These are phyloP conservation scores for Zosterops hypoxanthus DNA, from an alignment of 2,113 vertebrate genomes.

Conservation along the genomic window DNA sequence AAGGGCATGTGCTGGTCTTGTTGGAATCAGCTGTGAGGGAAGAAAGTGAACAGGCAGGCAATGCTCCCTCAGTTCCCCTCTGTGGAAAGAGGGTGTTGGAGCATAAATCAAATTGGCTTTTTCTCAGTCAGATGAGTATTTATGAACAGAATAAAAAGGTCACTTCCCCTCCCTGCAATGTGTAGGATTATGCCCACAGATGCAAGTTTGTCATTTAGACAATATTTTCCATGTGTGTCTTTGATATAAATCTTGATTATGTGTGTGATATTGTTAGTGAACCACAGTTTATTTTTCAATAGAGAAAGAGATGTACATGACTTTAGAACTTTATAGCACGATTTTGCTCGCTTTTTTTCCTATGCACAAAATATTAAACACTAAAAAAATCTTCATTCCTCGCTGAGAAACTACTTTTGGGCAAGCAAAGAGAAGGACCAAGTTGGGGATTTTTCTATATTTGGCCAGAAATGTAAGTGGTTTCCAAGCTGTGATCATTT, in stretches of 20 bases:
- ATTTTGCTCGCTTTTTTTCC: background rate
- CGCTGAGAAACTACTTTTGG: background rate
- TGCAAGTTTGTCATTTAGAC: background rate
- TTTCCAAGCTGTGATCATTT: background rate
- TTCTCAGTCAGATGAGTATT: constrained; percentile 18
- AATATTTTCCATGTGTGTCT: background rate
- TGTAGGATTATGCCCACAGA: background rate
- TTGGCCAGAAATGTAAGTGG: background rate
- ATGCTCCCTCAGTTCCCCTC: background rate
- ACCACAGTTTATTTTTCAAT: background rate
- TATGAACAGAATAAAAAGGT: constrained; percentile 40
- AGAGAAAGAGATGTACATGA: background rate
- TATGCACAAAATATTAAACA: background rate
- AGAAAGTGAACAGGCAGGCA: background rate
- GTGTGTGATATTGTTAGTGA: background rate
- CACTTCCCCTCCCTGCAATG: background rate
- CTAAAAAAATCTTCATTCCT: background rate
- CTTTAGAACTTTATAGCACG: background rate
- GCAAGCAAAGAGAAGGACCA: background rate
- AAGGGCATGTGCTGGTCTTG: background rate
- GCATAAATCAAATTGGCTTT: constrained; percentile 45
- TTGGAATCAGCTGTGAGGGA: background rate
- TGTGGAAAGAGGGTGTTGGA: background rate
- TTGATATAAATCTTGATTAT: background rate
- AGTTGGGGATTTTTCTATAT: background rate